Conservation (phyloP, 2,113 vertebrate genomes). For the Nothoprocta pentlandii region DNA sequence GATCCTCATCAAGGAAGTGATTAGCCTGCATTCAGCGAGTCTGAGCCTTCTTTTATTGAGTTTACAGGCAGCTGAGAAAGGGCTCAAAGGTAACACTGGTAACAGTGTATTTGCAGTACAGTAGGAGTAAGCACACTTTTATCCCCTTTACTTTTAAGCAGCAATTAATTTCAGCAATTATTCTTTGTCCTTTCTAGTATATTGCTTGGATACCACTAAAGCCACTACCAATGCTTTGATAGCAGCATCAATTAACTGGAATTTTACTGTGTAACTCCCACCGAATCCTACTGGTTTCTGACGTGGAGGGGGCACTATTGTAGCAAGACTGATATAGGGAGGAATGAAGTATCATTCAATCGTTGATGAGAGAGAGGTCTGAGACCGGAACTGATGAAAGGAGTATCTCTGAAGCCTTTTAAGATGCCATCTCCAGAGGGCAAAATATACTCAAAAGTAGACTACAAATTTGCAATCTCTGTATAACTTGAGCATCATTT, state of each 20-base stretch:
- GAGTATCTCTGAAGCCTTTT: not conserved
- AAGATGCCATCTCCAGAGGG: not conserved
- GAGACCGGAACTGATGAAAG: not conserved
- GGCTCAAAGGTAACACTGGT: not conserved
- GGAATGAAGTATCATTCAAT: too few relatives aligned
- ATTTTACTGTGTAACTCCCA: not conserved
- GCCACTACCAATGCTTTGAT: not conserved
- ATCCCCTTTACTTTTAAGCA: not conserved
- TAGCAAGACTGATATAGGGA: not conserved
- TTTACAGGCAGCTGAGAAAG: not conserved
- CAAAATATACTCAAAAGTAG: not conserved
- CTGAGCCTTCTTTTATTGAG: not conserved
- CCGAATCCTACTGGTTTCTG: not conserved
- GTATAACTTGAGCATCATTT: not conserved
- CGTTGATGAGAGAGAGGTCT: not conserved
- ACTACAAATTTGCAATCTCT: not conserved
- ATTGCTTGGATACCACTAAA: not conserved
- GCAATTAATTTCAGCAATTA: constrained; percentile 44
- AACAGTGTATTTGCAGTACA: not conserved
- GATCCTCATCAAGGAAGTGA: not conserved
- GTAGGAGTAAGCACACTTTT: not conserved
- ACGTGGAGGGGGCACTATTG: not conserved
- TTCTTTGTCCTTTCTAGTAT: not conserved
- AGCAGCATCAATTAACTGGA: not conserved
- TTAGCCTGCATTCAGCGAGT: not conserved